These are phyloP conservation scores for Eulemur albifrons DNA, from an alignment of 2,797 vertebrate genomes.

Conservation along the genomic window DNA sequence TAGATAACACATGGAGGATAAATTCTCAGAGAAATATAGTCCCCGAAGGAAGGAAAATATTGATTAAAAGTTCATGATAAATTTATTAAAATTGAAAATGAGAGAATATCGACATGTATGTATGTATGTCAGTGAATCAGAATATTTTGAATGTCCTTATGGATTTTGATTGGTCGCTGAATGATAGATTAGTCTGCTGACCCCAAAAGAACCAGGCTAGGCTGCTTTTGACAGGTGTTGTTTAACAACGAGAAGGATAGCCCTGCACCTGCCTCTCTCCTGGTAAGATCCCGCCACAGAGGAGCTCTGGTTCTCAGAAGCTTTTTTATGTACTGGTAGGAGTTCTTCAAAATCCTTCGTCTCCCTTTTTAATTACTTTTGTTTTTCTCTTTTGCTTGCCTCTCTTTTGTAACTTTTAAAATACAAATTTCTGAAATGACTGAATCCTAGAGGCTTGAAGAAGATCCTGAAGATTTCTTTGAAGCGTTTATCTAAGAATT, in stretches of 20 bases:
- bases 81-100: conserved; percentile 59
- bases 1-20: not conserved
- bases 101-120: conserved; percentile 50
- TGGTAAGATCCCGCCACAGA: not conserved
- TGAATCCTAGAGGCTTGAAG: not conserved
- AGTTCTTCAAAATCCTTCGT: conserved; percentile 60
- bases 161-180: conserved; percentile 73
- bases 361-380: conserved; percentile 52
- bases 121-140: conserved; percentile 49
- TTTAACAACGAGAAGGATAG: conserved; percentile 77
- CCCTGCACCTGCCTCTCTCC: conserved; percentile 33
- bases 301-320: not conserved
- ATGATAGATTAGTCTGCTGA: conserved; percentile 77
- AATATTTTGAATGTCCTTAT: conserved; percentile 55
- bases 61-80: conserved; percentile 31
- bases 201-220: conserved; percentile 67
- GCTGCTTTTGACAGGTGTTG: conserved; percentile 75
- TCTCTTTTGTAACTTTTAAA: not conserved
- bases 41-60: conserved; percentile 9
- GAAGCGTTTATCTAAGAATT: not conserved
- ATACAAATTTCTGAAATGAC: not conserved
- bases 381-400: not conserved
- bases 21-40: conserved; percentile 32
- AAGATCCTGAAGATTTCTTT: not conserved
- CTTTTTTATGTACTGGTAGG: conserved; percentile 23